These are phyloP conservation scores for Araneus ventricosus DNA, from an alignment of 1,140 invertebrate species.

Conservation along the genomic window DNA sequence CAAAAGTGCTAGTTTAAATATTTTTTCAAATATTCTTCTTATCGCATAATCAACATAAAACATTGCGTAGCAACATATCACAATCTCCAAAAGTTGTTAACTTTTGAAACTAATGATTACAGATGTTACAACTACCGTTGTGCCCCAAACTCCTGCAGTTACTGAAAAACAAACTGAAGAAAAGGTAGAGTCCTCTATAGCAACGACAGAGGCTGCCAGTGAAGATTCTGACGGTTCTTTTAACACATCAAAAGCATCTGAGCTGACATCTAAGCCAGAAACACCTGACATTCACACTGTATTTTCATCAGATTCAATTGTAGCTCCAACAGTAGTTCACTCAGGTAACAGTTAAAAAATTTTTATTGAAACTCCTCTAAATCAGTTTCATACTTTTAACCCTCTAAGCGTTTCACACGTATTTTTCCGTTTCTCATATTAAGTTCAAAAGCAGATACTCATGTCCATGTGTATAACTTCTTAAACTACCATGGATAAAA, in stretches of 20 bases:
- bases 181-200: not conserved
- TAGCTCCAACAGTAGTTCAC: not conserved
- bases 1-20: no score
- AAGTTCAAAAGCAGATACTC: no score
- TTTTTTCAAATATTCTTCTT: no score
- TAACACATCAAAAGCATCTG: not conserved
- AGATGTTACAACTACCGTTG: not conserved
- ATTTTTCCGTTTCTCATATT: no score
- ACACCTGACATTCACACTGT: not conserved
- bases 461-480: no score
- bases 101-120: not conserved
- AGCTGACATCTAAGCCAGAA: not conserved
- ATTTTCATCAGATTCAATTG: not conserved
- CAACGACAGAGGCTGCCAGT: not conserved
- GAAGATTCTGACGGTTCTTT: not conserved
- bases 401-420: no score
- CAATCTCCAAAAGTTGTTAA: no score
- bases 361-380: not conserved
- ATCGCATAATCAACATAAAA: no score
- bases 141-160: not conserved
- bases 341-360: not conserved
- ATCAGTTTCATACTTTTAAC: no score
- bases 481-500: no score
- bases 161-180: not conserved
- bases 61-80: no score